Conservation (phyloP, 2,888 invertebrate genomes). For the Fabriciana adippe region DNA sequence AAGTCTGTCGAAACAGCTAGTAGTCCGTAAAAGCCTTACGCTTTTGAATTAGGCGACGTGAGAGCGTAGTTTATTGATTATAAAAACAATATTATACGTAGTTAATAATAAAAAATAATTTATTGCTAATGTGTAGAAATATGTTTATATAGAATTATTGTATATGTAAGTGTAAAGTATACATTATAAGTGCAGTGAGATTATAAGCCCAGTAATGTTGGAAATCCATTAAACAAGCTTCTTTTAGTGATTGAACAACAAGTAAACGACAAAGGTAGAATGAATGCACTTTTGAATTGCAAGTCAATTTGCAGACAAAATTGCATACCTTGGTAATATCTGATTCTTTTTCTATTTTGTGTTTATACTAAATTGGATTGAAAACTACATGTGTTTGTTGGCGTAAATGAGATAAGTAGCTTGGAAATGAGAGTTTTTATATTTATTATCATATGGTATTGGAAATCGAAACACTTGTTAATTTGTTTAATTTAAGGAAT, state of each 20-base stretch:
- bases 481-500: too few relatives aligned
- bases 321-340: conserved; percentile 52
- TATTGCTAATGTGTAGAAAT: conserved; percentile 2
- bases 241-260: conserved; percentile 80
- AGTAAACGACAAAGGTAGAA: conserved; percentile 67
- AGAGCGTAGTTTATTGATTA: too few relatives aligned
- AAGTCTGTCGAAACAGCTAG: too few relatives aligned
- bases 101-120: neutral
- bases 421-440: conserved; percentile 1
- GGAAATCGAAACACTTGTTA: neutral
- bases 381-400: conserved; percentile 20
- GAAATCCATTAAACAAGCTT: conserved; percentile 81
- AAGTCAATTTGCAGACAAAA: conserved; percentile 71
- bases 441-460: conserved; percentile 3
- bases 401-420: conserved; percentile 12
- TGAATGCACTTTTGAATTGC: conserved; percentile 72
- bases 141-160: conserved; percentile 10
- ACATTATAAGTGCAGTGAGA: conserved; percentile 71
- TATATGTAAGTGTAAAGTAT: conserved; percentile 48
- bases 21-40: too few relatives aligned
- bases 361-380: conserved; percentile 24
- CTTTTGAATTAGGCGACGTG: too few relatives aligned
- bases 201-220: conserved; percentile 81
- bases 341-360: conserved; percentile 29
- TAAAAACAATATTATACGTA: too few relatives aligned